Evolutionary conservation across 2,797 vertebrate species (phyloP).

Genomic region (Rhabdophis nuchalis): DNA sequence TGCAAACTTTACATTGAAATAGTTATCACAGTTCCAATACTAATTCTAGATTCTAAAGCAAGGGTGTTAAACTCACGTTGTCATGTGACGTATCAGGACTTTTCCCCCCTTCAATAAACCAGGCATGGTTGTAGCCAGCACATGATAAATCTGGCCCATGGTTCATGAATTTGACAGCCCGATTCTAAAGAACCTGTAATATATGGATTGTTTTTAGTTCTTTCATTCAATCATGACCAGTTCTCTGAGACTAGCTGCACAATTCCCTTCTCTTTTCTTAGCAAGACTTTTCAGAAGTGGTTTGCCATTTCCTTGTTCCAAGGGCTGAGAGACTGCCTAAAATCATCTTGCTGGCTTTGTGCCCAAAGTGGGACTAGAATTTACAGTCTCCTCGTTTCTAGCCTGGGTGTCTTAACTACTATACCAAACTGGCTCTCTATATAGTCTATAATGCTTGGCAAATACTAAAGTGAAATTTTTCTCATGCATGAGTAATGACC

Average conservation of each 20-base stretch:
- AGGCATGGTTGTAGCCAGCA: too few species aligned
- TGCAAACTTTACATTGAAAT: neutral
- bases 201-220: neutral
- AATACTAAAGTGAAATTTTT: neutral
- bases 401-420: neutral
- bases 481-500: neutral
- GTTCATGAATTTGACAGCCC: too few species aligned
- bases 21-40: neutral
- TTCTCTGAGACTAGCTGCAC: neutral
- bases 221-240: neutral
- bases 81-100: too few species aligned
- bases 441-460: neutral
- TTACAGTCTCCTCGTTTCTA: neutral
- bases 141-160: too few species aligned
- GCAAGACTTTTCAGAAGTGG: neutral
- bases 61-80: too few species aligned
- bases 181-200: neutral
- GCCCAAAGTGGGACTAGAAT: neutral
- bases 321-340: neutral
- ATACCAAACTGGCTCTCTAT: neutral
- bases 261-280: neutral
- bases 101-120: too few species aligned
- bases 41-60: neutral
- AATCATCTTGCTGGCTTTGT: neutral
- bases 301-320: neutral